Base-by-base conservation (phyloP, 2,888 invertebrate genomes). In the Eilema griseolum region DNA sequence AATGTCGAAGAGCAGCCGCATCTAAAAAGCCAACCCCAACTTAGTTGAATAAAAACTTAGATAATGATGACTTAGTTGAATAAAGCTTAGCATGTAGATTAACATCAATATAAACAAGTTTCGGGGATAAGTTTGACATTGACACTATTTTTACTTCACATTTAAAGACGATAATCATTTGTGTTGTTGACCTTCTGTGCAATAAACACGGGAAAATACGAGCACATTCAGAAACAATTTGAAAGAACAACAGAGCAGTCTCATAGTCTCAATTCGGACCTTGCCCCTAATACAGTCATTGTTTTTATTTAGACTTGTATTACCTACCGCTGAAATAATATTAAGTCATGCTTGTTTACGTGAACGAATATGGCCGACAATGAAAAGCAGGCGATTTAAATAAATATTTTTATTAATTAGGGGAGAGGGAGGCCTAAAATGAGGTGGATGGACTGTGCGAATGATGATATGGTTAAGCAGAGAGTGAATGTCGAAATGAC, bases 131-230 rank as follows among this genome's bases (percentile, higher is more conserved):
- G 67, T 77, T 79, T 85, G 79, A 80, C 84, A 84, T 83, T 85
- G 84, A 83, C 80, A 79, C 70, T 76, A 83, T 83, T 81, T 65
- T 78, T 74, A 66, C 70, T 72, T 77, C 70, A 73, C 71, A 70
- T 76, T 75, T 80, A 76, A 75, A 78, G 63, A 78, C 78, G 73
- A 78, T 80, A 71, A 81, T 78, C 77, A 76, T 81, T 80, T 83
- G 78, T 74, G 64, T 56, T 73, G 82, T 63, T 79, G 80, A 79
- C 87, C 87, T 87, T 80, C 79, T 77, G 59, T 74, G 74, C 81
- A 83, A 83, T 86, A 84, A 83, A 84, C 84, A 87, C 85, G 86
- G 85, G 85, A 86, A 86, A 86, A 86, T 71, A 72, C 77, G 76
- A 79, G 73, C 79, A 83, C 83, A 80, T 80, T 83, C 75, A 81